Evolutionary conservation across 1,140 invertebrate species (phyloP), one percentile per base, ranked within the genome.

Genomic region (Lepidurus apus): DNA sequence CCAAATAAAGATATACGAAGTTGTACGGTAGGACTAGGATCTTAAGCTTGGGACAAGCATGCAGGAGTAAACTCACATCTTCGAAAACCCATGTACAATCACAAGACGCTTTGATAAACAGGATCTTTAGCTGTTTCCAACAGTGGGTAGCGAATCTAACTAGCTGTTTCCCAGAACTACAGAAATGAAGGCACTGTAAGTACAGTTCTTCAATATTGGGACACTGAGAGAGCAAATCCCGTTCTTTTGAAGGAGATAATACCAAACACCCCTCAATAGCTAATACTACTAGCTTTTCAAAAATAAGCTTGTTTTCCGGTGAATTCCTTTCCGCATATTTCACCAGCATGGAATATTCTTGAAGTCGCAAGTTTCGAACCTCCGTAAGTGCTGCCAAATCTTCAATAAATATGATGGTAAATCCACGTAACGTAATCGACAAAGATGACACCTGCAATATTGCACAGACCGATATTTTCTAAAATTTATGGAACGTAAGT

Each of bases 151-250:
- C 53, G 8, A 65, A 65, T 65, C 21, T 65, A 13, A 65, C 53
- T 7, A 65, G 21, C 1, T 65, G 53, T 65, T 65, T 65, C 21
- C 53, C 53, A 65, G 9, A n/a, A 65, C 53, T 65, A 21, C 53
- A 65, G 53, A 65, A 65, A 65, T 65, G 53, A 17, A 65, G 17
- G 21, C 53, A 65, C n/a, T 65, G n/a, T 21, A 65, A 65, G 53
- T 11, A 65, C 53, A 65, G 21, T 17, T 65, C 53, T 65, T 65
- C 53, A 13, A 65, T n/a, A 65, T 65, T 65, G 53, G 53, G 53
- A 65, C 53, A 65, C 53, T 65, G 53, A 21, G 53, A 65, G 6
- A 65, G 13, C 21, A 65, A 65, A 65, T 65, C 53, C 6, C 13
- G 8, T 21, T 65, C 53, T 65, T 21, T 21, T n/a, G 53, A 9